Percentiles rank a stretch among this genome's conserved stretches.
Conservation (phyloP, 2,113 vertebrate species). For the Tachysurus vachellii region DNA sequence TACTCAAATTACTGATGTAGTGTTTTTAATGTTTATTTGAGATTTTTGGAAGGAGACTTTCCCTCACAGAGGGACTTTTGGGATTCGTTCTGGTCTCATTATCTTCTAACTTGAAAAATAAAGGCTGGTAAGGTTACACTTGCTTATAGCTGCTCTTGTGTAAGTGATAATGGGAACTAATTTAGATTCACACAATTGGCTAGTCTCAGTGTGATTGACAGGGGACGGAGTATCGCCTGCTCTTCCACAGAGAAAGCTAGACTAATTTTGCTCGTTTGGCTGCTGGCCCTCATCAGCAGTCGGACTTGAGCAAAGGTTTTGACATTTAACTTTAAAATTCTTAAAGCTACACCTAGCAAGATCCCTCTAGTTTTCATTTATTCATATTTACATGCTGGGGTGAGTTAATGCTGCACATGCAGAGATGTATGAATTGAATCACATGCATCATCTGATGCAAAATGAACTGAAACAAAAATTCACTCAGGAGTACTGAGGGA, state of each 20-base stretch:
- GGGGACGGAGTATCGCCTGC: background rate
- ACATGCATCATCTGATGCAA: conserved; percentile 57
- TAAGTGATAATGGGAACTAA: background rate
- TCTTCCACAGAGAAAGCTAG: background rate
- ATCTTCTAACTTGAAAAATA: background rate
- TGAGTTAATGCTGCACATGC: conserved; percentile 6
- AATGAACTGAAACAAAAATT: conserved; percentile 53
- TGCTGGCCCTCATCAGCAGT: background rate
- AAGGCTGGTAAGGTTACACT: background rate
- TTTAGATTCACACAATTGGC: background rate
- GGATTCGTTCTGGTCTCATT: background rate
- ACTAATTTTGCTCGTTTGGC: background rate
- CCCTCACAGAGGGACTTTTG: background rate
- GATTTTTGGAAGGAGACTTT: background rate
- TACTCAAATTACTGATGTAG: background rate
- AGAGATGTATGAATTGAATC: conserved; percentile 44
- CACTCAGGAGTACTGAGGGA: conserved; percentile 40
- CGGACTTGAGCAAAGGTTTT: background rate
- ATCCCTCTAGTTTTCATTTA: background rate
- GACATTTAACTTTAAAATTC: background rate
- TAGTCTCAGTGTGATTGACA: background rate
- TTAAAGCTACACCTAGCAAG: background rate
- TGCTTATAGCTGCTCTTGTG: background rate
- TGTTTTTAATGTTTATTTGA: background rate
- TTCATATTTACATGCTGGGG: conserved; percentile 2